Conservation (phyloP, 2,888 invertebrate species). For the Polyploca ridens region DNA sequence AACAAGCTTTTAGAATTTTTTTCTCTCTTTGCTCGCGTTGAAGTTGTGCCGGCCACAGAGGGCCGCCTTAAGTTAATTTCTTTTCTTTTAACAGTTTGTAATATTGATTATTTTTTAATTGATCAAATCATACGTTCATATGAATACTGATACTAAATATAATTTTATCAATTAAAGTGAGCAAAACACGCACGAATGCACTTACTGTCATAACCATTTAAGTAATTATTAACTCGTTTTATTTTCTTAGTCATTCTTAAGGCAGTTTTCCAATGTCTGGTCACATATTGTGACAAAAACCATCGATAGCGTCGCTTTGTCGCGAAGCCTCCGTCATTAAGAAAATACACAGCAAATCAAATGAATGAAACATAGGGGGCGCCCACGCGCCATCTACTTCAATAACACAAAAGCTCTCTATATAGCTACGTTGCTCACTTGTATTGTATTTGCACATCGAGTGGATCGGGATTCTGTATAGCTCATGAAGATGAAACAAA, state of each 20-base stretch:
- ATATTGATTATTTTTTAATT: too few relatives aligned
- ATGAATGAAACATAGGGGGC: slow-evolving; percentile 75
- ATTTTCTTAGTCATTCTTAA: neutral
- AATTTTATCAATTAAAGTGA: neutral
- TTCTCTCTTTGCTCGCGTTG: too few relatives aligned
- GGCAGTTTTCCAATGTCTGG: neutral
- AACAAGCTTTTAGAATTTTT: too few relatives aligned
- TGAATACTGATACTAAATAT: neutral
- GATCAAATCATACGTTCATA: too few relatives aligned
- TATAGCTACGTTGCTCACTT: slow-evolving; percentile 51
- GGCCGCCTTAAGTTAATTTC: too few relatives aligned
- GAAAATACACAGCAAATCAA: slow-evolving; percentile 67
- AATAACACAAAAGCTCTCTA: slow-evolving; percentile 70
- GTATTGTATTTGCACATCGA: slow-evolving; percentile 32
- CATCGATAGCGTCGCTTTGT: slow-evolving; percentile 50
- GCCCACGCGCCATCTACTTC: slow-evolving; percentile 65
- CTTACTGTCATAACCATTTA: neutral
- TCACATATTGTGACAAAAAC: slow-evolving; percentile 44
- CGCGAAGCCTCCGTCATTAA: slow-evolving; percentile 65
- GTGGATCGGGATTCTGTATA: neutral
- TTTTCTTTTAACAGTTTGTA: too few relatives aligned
- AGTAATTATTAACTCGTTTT: neutral
- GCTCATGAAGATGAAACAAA: neutral
- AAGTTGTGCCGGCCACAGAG: too few relatives aligned
- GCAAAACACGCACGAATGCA: neutral